phyloP scores from a whole-genome alignment of 2,888 invertebrate genomes.

The Kryphioiulus occultus region DNA sequence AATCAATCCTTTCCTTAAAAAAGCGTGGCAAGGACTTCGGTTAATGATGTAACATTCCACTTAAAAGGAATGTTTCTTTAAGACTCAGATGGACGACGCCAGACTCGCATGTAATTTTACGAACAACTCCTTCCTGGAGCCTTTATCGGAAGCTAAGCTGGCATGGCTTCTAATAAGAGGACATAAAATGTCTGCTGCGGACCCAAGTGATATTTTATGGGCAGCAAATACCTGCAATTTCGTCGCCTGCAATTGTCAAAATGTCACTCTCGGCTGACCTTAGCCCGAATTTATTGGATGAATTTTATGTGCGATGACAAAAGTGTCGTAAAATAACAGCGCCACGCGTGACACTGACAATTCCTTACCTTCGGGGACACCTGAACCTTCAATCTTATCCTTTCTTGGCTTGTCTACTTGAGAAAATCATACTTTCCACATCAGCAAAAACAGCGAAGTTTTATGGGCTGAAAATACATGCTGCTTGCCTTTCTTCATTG shows the following conservation, averaged over 20 bases:
- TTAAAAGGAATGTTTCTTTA: background rate
- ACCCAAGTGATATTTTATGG: background rate
- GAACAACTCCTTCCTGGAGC: conserved; percentile 5
- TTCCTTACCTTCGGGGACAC: background rate
- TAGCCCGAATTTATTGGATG: background rate
- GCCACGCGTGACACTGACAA: background rate
- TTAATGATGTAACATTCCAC: conserved; percentile 16
- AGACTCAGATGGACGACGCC: background rate
- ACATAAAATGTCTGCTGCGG: background rate
- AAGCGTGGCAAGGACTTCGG: background rate
- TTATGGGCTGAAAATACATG: no score
- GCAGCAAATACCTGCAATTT: conserved; percentile 6
- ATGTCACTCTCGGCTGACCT: background rate
- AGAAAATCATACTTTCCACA: no score
- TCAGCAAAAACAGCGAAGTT: no score
- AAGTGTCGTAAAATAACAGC: background rate
- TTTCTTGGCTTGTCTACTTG: no score
- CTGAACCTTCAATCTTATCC: background rate
- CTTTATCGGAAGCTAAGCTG: background rate
- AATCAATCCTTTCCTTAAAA: background rate
- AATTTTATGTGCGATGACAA: background rate
- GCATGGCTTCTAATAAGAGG: background rate
- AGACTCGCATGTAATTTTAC: background rate
- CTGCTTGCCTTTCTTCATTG: no score
- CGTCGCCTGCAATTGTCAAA: background rate